Evolutionary conservation across 30 jellyfish, hydroid and myxozoan genomes (phyloP).

Genomic region (Aurelia aurita): DNA sequence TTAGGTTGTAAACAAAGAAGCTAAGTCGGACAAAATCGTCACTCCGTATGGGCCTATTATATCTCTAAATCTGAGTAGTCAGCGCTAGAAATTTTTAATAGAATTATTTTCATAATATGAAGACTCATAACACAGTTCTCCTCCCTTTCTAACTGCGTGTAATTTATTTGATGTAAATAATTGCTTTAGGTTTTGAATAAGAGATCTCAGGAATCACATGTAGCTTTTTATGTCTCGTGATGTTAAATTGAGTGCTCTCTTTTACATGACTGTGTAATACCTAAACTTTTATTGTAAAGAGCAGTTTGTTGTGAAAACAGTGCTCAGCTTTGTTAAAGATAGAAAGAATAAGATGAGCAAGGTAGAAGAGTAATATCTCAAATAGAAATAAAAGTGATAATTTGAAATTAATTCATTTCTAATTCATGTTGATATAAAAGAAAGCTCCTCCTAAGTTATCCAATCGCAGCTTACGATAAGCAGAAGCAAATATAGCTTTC

Average conservation of each 20-base stretch:
- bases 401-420: too few relatives aligned
- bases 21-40: too few relatives aligned
- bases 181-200: slow-evolving; percentile 5
- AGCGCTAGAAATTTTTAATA: neutral
- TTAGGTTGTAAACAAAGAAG: too few relatives aligned
- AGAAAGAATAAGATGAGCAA: too few relatives aligned
- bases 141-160: slow-evolving; percentile 28
- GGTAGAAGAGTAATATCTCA: too few relatives aligned
- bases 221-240: neutral
- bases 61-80: neutral
- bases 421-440: too few relatives aligned
- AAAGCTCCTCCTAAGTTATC: too few relatives aligned
- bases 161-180: neutral
- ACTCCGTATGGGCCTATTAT: slow-evolving; percentile 7
- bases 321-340: neutral
- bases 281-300: neutral
- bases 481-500: too few relatives aligned
- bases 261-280: slow-evolving; percentile 22
- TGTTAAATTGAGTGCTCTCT: neutral
- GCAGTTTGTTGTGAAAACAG: slow-evolving; percentile 11
- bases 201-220: neutral
- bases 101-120: slow-evolving; percentile 22
- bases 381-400: too few relatives aligned
- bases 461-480: too few relatives aligned
- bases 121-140: slow-evolving; percentile 35